Conservation (phyloP, 2,113 vertebrate genomes). For the Oncorhynchus tshawytscha region DNA sequence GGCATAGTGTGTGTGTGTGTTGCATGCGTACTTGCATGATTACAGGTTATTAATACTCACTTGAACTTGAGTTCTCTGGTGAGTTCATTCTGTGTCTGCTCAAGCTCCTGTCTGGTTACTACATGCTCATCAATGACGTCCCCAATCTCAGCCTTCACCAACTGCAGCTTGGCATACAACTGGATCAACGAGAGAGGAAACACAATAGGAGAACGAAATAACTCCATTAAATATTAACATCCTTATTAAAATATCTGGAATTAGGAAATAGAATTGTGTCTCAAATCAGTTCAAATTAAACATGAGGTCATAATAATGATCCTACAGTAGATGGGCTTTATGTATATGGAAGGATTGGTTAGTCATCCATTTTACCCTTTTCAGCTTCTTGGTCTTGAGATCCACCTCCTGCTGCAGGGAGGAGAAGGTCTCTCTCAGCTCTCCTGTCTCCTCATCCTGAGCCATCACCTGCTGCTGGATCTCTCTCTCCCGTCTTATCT, state of each 20-base stretch:
- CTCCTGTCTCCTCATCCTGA: slow-evolving; percentile 90
- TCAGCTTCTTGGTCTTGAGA: slow-evolving; percentile 95
- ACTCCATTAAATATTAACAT: background rate
- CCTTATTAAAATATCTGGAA: background rate
- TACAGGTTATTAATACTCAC: slow-evolving; percentile 63
- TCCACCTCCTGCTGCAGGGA: slow-evolving; percentile 96
- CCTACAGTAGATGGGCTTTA: background rate
- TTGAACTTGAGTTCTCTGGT: slow-evolving; percentile 96
- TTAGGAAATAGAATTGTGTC: background rate
- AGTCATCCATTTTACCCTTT: slow-evolving; percentile 74
- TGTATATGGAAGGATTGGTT: background rate
- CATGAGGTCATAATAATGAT: background rate
- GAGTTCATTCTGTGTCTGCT: slow-evolving; percentile 91
- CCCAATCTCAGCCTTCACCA: slow-evolving; percentile 88
- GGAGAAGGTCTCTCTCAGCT: slow-evolving; percentile 89
- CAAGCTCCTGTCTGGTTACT: slow-evolving; percentile 89
- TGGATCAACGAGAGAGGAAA: slow-evolving; percentile 46
- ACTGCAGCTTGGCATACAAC: slow-evolving; percentile 90
- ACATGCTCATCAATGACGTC: slow-evolving; percentile 92
- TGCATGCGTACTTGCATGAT: background rate
- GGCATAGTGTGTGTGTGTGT: background rate
- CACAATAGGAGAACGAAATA: background rate
- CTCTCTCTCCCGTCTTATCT: slow-evolving; percentile 90
- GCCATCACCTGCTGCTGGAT: slow-evolving; percentile 93
- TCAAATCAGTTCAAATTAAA: background rate